Evolutionary conservation across 2,797 vertebrate genomes (phyloP), one percentile per base, ranked within the genome.

Genomic region (Sternotherus odoratus): DNA sequence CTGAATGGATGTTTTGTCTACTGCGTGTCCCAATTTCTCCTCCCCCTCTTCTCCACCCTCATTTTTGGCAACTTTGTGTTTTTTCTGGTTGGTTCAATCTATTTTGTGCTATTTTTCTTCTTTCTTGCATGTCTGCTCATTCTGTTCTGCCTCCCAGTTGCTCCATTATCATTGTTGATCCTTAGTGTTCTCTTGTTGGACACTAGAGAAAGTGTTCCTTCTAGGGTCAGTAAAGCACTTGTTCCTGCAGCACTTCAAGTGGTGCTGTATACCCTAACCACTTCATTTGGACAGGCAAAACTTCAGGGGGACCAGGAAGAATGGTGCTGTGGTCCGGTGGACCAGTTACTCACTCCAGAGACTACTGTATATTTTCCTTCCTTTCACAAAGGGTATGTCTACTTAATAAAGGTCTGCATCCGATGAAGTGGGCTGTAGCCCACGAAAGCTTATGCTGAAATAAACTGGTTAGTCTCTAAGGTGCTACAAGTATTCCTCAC

Each of bases 211-310:
- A 95, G 89, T 81, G 33, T 95, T 97, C 95, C 3, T 94, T 95
- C 89, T 92, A 69, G 28, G 94, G 82, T 96, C 90, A 46, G 80
- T 85, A 91, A 50, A 54, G 10, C 93, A 91, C 89, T 96, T 96
- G 96, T 96, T 95, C 93, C 93, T 53, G 53, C 0, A 2, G 91
- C 88, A 89, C 93, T 84, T 92, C 93, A 86, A 94, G 94, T 78
- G 83, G 3, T 74, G 92, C 87, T 94, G 90, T 91, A 7, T 43
- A 90, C 91, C 91, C 89, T 43, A 90, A 83, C 94, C 95, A 80
- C 91, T 96, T 95, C 86, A 97, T 96, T 95, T 94, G 93, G 91
- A 49, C 94, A 95, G 96, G 95, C 95, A 96, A 24, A 75, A 89
- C 94, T 95, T 96, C 96, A 94, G 94, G 94, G 87, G 82, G 89